Evolutionary conservation across 2,888 invertebrate species (phyloP), one percentile per base, ranked within the genome.

Genomic region (Ophonus ardosiacus): DNA sequence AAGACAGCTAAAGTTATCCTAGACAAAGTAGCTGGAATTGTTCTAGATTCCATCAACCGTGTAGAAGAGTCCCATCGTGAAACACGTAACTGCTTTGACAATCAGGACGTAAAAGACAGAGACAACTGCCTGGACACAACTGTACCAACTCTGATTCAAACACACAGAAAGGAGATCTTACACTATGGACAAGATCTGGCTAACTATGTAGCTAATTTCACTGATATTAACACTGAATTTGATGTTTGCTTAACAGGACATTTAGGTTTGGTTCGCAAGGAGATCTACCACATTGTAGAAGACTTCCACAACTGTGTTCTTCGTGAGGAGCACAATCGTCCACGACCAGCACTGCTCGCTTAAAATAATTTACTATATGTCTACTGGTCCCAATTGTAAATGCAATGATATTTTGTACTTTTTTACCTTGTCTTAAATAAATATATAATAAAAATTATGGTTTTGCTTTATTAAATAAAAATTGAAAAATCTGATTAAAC

Each of bases 61-160:
- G 71, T 71, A 7, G 71, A 71, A 71, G 71, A 71, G 4, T 8
- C 71, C n/a, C 71, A 71, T 10, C 71, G 71, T 21, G 71, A 43
- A 5, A 40, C 18, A n/a, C 40, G 17, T 3, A 8, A 15, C 51
- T 74, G 74, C 43, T 74, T 68, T 38, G 68, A 74, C 13, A 74
- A 74, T 15, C 0, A n/a, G 0, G 43, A n/a, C 43, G 21, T 3
- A 74, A 21, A 56, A 8, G 13, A 51, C 43, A 18, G 51, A 13
- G 7, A 31, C 1, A 15, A 15, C 1, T 74, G 74, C 17, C 13
- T 74, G 18, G 51, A 74, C 18, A 0, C 8, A 5, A 21, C 40
- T 18, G 18, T 51, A 17, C 51, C 74, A 4, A 5, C 7, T 18
- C 51, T 13, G 8, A 74, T 74, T 74, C 43, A 43, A 8, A 18